Conservation (phyloP, 2,113 vertebrate species). For the Paradoxurus hermaphroditus region DNA sequence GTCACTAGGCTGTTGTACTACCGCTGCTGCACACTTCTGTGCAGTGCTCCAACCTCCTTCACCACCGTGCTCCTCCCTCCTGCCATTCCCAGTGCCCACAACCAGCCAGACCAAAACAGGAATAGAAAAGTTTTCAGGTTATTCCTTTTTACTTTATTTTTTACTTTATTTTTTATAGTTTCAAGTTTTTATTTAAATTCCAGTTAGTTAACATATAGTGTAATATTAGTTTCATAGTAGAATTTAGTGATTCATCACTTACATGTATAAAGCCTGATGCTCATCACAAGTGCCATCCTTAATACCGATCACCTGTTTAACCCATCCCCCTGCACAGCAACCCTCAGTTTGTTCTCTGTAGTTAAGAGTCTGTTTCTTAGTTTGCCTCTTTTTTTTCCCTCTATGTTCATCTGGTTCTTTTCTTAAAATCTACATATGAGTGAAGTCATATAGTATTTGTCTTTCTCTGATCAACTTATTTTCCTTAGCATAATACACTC, state of each 20-base stretch:
- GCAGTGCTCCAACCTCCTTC: background rate
- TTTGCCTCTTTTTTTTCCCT: background rate
- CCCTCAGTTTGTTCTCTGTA: background rate
- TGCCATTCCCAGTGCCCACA: background rate
- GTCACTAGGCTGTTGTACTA: background rate
- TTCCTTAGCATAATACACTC: background rate
- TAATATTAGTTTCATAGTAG: background rate
- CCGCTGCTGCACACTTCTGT: background rate
- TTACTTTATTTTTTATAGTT: background rate
- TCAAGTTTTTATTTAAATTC: background rate
- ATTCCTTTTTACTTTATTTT: background rate
- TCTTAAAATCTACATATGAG: background rate
- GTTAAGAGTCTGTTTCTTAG: background rate
- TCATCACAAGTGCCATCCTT: background rate
- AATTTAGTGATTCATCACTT: background rate
- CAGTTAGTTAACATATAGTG: background rate
- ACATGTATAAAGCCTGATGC: background rate
- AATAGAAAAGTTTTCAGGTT: background rate
- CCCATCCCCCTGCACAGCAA: background rate
- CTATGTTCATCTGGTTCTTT: background rate
- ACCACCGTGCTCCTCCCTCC: background rate
- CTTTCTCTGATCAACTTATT: background rate
- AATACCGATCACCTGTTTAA: background rate
- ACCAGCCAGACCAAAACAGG: background rate
- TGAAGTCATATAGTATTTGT: background rate